A percentile compares a stretch with the other conserved stretches of the same genome.
Conservation (phyloP, 2,888 invertebrate genomes). For the Belgica antarctica region DNA sequence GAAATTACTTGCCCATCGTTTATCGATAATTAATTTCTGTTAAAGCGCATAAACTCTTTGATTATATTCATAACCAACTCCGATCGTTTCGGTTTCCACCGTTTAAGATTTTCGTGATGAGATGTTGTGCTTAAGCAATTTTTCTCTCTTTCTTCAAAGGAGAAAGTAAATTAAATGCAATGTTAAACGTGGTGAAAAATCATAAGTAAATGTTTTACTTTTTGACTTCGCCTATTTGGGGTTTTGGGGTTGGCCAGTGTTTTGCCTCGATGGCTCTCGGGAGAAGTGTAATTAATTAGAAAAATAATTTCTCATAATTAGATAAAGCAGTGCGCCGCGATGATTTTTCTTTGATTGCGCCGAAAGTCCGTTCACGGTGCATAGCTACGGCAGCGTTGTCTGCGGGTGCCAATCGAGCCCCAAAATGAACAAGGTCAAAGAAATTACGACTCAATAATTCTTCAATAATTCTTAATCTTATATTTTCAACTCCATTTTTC, state of each 20-base stretch:
- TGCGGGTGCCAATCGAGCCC: too few relatives aligned
- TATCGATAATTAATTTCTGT: conserved; percentile 11
- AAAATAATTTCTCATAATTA: conserved; percentile 20
- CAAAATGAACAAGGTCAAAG: too few relatives aligned
- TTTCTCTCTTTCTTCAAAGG: not conserved
- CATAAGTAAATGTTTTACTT: not conserved
- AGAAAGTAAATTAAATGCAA: conserved; percentile 39
- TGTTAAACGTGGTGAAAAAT: conserved; percentile 15
- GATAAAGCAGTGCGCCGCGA: conserved; percentile 8
- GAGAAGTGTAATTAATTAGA: conserved; percentile 37
- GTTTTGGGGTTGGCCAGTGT: not conserved
- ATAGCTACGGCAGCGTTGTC: too few relatives aligned
- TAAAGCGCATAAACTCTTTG: conserved; percentile 11
- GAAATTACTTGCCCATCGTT: not conserved
- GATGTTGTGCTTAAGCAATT: too few relatives aligned
- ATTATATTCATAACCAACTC: not conserved
- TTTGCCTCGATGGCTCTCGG: not conserved
- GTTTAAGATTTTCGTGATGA: not conserved
- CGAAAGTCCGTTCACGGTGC: too few relatives aligned
- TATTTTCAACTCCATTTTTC: too few relatives aligned
- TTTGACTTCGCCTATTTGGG: not conserved
- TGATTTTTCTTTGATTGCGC: too few relatives aligned
- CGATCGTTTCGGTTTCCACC: not conserved
- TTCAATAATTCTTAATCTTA: too few relatives aligned
- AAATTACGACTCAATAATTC: too few relatives aligned